These are phyloP conservation scores for Molothrus ater DNA, from an alignment of 2,797 vertebrate genomes.

Conservation along the genomic window DNA sequence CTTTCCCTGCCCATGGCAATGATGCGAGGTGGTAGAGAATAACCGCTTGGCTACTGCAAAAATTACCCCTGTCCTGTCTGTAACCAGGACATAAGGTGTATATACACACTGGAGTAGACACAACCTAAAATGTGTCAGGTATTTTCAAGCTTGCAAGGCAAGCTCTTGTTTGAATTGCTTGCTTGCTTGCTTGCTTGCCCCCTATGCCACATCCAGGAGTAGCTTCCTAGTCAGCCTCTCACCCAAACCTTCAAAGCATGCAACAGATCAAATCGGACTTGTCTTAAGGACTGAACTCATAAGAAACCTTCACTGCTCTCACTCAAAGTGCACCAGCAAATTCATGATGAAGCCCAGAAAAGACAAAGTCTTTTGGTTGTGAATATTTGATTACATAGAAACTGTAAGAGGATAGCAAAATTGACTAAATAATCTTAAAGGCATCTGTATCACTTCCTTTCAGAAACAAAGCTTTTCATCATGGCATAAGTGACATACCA, in stretches of 20 bases:
- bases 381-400: not conserved
- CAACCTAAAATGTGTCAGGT: not conserved
- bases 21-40: not conserved
- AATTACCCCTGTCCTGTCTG: not conserved
- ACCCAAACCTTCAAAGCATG: not conserved
- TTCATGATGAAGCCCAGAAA: not conserved
- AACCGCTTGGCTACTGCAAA: not conserved
- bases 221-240: not conserved
- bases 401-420: not conserved
- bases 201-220: not conserved
- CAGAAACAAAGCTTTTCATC: not conserved
- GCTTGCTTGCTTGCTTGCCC: not conserved
- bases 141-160: not conserved
- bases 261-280: not conserved
- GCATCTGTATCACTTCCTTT: not conserved
- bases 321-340: not conserved
- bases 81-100: not conserved
- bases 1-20: not conserved
- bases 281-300: not conserved
- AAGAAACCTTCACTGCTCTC: not conserved
- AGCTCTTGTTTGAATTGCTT: not conserved
- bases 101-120: not conserved
- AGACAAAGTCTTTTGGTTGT: not conserved
- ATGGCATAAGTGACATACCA: not conserved
- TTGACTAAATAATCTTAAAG: not conserved